Percentiles rank a stretch among this genome's conserved stretches.
phyloP scores from a whole-genome alignment of 1,140 invertebrate species.

The Brachionus paranguensis region DNA sequence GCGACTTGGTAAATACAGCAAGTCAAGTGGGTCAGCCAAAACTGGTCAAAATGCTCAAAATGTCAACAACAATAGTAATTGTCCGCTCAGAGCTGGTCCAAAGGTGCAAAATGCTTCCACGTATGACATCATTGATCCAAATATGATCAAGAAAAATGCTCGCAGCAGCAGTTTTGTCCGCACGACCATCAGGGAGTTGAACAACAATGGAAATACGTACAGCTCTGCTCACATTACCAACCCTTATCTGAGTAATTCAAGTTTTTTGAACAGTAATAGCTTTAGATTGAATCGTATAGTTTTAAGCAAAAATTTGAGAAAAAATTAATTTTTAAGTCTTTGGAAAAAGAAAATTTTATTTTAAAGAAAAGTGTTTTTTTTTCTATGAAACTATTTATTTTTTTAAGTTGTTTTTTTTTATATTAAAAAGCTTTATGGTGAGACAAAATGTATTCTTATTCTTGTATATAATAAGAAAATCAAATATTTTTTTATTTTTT shows the following conservation, averaged over 20 bases:
- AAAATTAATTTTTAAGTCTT: constrained; percentile 4
- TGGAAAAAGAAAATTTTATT: background rate
- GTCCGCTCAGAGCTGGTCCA: background rate
- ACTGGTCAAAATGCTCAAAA: background rate
- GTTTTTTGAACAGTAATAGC: background rate
- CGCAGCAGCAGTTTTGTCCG: background rate
- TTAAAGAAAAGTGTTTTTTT: background rate
- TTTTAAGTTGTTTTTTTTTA: background rate
- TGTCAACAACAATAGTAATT: background rate
- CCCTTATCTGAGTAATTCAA: constrained; percentile 9
- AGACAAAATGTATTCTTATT: background rate
- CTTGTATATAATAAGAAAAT: background rate
- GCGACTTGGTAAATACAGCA: constrained; percentile 5
- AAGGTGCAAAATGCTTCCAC: background rate
- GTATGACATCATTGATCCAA: background rate
- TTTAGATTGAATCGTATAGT: background rate
- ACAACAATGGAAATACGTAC: background rate
- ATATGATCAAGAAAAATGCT: constrained; percentile 6
- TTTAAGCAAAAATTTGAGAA: constrained; percentile 18
- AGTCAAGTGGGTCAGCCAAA: background rate
- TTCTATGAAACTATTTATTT: background rate
- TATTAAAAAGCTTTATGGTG: background rate
- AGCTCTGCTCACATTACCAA: background rate
- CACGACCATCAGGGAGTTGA: background rate
- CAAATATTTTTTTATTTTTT: background rate